Percentiles rank a stretch among this genome's conserved stretches.
phyloP scores from a whole-genome alignment of 1,140 invertebrate species.

The Saxidomus purpurata region DNA sequence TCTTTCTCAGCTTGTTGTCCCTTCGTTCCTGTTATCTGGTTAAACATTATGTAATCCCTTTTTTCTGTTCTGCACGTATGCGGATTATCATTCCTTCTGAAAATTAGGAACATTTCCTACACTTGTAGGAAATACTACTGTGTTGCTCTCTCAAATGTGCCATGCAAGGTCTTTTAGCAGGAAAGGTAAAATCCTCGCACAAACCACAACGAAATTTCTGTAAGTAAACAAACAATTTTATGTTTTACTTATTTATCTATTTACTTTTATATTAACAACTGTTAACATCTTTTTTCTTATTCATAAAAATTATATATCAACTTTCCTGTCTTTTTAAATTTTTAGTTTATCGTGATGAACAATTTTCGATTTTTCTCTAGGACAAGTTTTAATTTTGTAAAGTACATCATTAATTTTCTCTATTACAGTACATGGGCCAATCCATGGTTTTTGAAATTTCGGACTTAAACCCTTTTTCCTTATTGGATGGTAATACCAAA shows the following conservation, averaged over 20 bases:
- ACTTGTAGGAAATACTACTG: conserved; percentile 31
- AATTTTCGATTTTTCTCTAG: conserved; percentile 20
- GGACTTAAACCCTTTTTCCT: conserved; percentile 45
- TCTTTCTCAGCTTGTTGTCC: conserved; percentile 27
- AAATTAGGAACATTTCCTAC: conserved; percentile 4
- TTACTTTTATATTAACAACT: too few species aligned
- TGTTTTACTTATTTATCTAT: too few species aligned
- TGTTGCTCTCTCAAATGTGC: conserved; percentile 29
- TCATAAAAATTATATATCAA: background rate
- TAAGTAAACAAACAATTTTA: background rate
- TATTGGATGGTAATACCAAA: conserved; percentile 49
- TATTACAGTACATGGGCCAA: conserved; percentile 50
- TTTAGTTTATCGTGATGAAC: conserved; percentile 64
- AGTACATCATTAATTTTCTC: conserved; percentile 58
- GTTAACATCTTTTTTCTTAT: background rate
- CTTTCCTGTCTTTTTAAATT: conserved; percentile 25
- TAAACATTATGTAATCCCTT: conserved; percentile 12
- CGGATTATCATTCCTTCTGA: conserved; percentile 26
- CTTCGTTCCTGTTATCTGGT: background rate
- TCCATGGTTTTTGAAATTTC: conserved; percentile 53
- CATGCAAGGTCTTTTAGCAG: background rate
- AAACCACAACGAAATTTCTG: conserved; percentile 25
- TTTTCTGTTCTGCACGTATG: background rate
- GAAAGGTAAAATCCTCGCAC: background rate
- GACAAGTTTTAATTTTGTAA: conserved; percentile 45